Base-by-base conservation (phyloP, 2,113 vertebrate species). In the Istiophorus platypterus region DNA sequence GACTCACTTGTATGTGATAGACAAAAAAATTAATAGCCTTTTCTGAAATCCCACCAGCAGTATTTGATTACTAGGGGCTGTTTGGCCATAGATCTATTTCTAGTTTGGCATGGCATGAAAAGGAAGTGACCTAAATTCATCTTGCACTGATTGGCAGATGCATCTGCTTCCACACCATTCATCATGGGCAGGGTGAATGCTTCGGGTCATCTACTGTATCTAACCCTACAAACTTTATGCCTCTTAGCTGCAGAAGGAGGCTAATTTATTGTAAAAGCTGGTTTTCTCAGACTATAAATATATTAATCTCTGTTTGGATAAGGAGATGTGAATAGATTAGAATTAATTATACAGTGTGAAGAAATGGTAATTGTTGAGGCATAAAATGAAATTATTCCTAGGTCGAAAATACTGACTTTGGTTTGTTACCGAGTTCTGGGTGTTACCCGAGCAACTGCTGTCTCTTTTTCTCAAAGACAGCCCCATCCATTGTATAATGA, bases 111-210 rank as follows among this genome's bases (percentile, higher is more conserved):
- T 65, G 78, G 78, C 85, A 89, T 90, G 81, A 84, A 84, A 85
- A 88, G 86, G 91, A 92, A 92, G 85, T 84, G 85, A 89, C 63
- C 79, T 89, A 80, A 89, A 85, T 90, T 90, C 81, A 87, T 93
- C 67, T 73, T 56, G 66, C 72, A 66, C 77, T 91, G 93, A 94
- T 81, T 92, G 93, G 82, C 88, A 87, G 88, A 93, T 89, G 71
- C 86, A 89, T 90, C 90, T 92, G 88, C 77, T 89, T 81, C 58
- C n/a, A 56, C 62, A 57, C 61, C 9, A 27, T 70, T 81, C 57
- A 65, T 78, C 76, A 62, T 15, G 7, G 31, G 76, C 59, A 42
- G 52, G 85, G 41, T 17, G 31, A 67, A 39, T 71, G 65, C 52
- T 12, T 17, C 31, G 24, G 57, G 22, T 71, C 51, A 61, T 56